These are phyloP conservation scores for Platycercus adscitus DNA, from an alignment of 2,113 vertebrate genomes.

Conservation along the genomic window DNA sequence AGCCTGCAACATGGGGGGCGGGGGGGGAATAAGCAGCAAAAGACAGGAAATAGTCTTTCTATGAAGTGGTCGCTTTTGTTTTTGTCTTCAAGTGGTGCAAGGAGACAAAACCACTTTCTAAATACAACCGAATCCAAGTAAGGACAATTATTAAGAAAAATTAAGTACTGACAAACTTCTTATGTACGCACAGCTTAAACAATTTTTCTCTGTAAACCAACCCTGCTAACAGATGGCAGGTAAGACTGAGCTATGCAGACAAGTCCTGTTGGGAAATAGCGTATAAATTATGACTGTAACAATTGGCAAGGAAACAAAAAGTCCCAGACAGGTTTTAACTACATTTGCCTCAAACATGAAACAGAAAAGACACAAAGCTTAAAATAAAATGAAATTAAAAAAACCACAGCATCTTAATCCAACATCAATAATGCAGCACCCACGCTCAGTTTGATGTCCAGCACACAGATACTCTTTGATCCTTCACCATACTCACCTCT, in stretches of 20 bases:
- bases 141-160: background rate
- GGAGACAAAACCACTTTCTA: background rate
- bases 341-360: background rate
- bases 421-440: background rate
- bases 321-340: background rate
- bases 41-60: background rate
- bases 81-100: background rate
- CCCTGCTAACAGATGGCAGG: background rate
- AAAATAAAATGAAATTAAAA: background rate
- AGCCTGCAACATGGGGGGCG: too few relatives aligned
- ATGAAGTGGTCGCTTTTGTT: background rate
- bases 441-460: background rate
- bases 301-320: background rate
- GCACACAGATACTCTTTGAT: background rate
- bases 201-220: background rate
- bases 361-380: background rate
- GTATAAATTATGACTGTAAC: background rate
- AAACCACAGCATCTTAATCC: background rate
- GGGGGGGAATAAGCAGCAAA: background rate
- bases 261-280: background rate
- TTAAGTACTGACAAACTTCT: background rate
- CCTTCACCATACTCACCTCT: conserved; percentile 73
- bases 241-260: background rate
- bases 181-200: background rate
- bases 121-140: background rate